Base-by-base conservation (phyloP, 2,113 vertebrate genomes). In the Benitochromis conjunctus region DNA sequence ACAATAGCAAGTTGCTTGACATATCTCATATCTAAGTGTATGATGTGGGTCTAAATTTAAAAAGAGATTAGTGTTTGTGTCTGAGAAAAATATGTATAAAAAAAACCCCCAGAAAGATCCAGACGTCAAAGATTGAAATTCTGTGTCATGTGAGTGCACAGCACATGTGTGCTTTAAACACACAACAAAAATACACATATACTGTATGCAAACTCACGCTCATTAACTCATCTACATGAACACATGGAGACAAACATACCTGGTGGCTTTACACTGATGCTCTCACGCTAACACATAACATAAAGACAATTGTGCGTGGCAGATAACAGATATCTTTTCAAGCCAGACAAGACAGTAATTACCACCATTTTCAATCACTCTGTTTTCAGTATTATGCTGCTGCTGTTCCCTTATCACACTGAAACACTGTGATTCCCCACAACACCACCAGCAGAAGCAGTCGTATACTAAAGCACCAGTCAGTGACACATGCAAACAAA, bases 351-450 rank as follows among this genome's bases (percentile, higher is more conserved):
- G 69, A 83, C 87, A 66, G 87, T 88, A 89, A 94, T 92, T 92
- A 92, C 71, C 62, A 56, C 2, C 89, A 60, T 89, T 89, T 87
- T 91, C 89, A 92, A 46, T 91, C 53, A 60, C 55, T 81, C 81
- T 80, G 48, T 92, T 85, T 74, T 76, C 69, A 76, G 76, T 62
- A 80, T 91, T 89, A 89, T 86, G 89, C 71, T 14, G 81, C 80
- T 46, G 83, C 57, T 2, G 26, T 34, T 81, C 13, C 60, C 88
- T 92, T 92, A 91, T 94, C 90, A 16, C 90, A 6, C 79, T 0
- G 34, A 86, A 90, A 91, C 92, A 94, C 91, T 69, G 86, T 58
- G 90, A 89, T 88, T 88, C 83, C 48, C 31, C 55, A 79, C 74
- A 41, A 77, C 41, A 48, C 7, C 76, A 64, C 77, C 76, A 11